These are phyloP conservation scores for Busseola fusca DNA, from an alignment of 2,888 invertebrate genomes.

Conservation along the genomic window DNA sequence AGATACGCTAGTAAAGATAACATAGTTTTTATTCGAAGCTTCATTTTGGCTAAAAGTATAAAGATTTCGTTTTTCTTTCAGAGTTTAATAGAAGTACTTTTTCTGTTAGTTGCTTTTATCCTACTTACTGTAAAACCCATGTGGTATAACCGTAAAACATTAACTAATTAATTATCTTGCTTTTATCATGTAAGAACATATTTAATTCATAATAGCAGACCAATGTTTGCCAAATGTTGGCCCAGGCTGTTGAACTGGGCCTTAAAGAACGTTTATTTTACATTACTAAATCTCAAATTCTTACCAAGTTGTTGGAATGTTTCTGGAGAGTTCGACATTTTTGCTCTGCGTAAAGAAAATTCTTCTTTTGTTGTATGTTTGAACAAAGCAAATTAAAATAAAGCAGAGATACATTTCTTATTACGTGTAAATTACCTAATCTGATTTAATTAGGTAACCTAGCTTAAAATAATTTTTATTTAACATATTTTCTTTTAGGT, in stretches of 20 bases:
- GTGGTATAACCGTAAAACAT: neutral
- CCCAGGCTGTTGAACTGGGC: slow-evolving; percentile 26
- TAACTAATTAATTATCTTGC: slow-evolving; percentile 23
- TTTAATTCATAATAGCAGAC: slow-evolving; percentile 47
- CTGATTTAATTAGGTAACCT: neutral
- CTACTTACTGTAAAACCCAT: too few relatives aligned
- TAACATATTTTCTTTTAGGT: neutral
- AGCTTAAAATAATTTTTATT: neutral
- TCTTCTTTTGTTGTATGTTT: slow-evolving; percentile 72
- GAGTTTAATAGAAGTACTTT: neutral
- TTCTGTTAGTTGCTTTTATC: neutral
- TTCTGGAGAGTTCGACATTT: slow-evolving; percentile 74
- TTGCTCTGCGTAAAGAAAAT: slow-evolving; percentile 72
- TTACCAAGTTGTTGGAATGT: slow-evolving; percentile 75
- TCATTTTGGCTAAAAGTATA: neutral
- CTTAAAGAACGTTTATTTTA: slow-evolving; percentile 66
- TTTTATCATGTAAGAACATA: slow-evolving; percentile 27
- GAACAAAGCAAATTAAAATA: slow-evolving; percentile 65
- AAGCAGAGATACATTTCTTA: slow-evolving; percentile 34
- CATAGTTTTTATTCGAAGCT: neutral
- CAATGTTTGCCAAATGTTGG: slow-evolving; percentile 30
- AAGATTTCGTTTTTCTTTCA: neutral
- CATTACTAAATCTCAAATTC: slow-evolving; percentile 75
- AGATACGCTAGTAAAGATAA: neutral
- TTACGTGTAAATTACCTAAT: slow-evolving; percentile 16